These are phyloP conservation scores for Oreohelix idahoensis DNA, from an alignment of 1,140 invertebrate species.

Conservation along the genomic window DNA sequence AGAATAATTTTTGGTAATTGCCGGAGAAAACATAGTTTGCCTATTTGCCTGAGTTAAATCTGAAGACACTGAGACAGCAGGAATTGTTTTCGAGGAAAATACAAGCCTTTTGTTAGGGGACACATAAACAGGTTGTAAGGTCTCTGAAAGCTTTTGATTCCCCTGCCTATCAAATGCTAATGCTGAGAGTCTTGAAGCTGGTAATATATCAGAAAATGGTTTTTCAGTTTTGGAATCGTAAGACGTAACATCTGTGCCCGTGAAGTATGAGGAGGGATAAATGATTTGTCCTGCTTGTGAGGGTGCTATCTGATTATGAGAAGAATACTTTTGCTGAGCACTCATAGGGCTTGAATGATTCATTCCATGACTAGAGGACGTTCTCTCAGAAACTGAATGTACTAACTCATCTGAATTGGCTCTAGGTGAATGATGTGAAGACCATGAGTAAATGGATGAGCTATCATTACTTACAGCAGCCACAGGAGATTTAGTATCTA, in stretches of 20 bases:
- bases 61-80: neutral
- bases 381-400: neutral
- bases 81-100: neutral
- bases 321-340: neutral
- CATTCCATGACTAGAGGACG: neutral
- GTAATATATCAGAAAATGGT: neutral
- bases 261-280: neutral
- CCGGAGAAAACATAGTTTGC: neutral
- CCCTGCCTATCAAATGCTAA: neutral
- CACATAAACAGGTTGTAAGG: neutral
- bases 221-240: neutral
- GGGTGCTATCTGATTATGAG: neutral
- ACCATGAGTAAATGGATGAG: neutral
- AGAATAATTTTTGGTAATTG: neutral
- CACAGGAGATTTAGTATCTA: neutral
- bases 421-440: neutral
- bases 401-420: neutral
- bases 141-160: neutral
- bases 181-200: neutral
- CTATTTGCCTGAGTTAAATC: neutral
- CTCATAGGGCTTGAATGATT: neutral
- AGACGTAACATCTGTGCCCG: neutral
- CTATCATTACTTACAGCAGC: neutral
- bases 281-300: neutral
- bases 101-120: conserved; percentile 10